A percentile compares a stretch with the other conserved stretches of the same genome.
Conservation (phyloP, 2,797 vertebrate species). For the Sphaeramia orbicularis region DNA sequence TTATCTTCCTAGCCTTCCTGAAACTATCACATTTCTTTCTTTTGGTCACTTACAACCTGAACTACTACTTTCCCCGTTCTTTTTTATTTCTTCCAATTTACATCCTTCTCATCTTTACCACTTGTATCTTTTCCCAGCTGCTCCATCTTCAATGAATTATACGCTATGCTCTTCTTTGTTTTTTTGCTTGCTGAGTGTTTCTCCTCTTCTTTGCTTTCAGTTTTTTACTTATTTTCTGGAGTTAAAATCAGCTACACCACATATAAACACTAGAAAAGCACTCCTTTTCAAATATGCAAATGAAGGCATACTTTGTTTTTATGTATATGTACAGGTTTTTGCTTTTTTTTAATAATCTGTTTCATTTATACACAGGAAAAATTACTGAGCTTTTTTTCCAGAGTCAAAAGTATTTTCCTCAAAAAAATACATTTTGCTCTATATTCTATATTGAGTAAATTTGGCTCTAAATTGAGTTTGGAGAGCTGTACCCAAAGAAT, state of each 20-base stretch:
- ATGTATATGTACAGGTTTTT: too few species aligned
- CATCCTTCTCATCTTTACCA: background rate
- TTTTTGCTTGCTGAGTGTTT: constrained; percentile 2
- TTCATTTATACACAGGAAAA: too few species aligned
- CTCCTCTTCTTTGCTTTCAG: constrained; percentile 2
- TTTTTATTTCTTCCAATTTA: constrained; percentile 3
- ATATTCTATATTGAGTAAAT: too few species aligned
- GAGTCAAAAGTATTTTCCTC: too few species aligned
- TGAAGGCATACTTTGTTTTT: too few species aligned
- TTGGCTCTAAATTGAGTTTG: too few species aligned
- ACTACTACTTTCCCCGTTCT: background rate
- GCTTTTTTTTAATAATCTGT: too few species aligned
- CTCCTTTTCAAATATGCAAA: too few species aligned
- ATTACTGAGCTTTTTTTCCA: too few species aligned
- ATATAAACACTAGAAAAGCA: too few species aligned
- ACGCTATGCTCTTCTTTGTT: constrained; percentile 4
- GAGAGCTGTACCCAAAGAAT: too few species aligned
- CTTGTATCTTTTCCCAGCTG: background rate
- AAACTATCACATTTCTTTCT: constrained; percentile 1
- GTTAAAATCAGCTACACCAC: background rate
- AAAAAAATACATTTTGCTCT: too few species aligned
- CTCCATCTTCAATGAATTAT: constrained; percentile 3
- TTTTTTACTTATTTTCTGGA: background rate
- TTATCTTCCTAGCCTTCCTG: constrained; percentile 14
- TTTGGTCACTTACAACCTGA: constrained; percentile 22